Conservation (phyloP, 2,113 vertebrate species). For the Chascanopsetta lugubris region DNA sequence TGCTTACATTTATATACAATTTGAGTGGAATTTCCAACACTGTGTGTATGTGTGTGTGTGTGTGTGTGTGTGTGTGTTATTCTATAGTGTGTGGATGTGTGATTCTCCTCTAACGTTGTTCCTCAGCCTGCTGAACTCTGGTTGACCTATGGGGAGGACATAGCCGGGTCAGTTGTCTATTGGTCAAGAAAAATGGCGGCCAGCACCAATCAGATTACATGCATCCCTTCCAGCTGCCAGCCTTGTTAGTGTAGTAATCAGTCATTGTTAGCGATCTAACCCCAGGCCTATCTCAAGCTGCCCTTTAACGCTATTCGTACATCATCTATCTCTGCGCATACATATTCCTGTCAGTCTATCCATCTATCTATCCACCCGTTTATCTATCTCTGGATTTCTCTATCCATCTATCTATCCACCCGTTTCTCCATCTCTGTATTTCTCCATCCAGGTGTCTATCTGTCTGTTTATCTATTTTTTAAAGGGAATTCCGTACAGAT, state of each 20-base stretch:
- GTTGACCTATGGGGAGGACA: conserved; percentile 76
- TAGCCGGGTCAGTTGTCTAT: conserved; percentile 79
- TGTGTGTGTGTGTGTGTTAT: neutral
- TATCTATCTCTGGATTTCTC: conserved; percentile 18
- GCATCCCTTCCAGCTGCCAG: conserved; percentile 77
- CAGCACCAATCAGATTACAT: conserved; percentile 81
- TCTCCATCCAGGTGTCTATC: conserved; percentile 15
- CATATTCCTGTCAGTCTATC: conserved; percentile 23
- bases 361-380: conserved; percentile 22
- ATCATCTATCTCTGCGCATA: conserved; percentile 18
- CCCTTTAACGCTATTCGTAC: conserved; percentile 66
- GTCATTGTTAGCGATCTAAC: conserved; percentile 77
- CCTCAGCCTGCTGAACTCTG: conserved; percentile 73
- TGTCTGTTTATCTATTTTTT: conserved; percentile 26
- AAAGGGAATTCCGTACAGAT: conserved; percentile 19
- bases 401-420: conserved; percentile 22
- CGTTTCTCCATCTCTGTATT: no score
- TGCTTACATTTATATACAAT: no score
- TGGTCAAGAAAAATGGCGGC: conserved; percentile 80
- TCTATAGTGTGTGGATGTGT: neutral
- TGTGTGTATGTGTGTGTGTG: no score
- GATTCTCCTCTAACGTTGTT: conserved; percentile 7
- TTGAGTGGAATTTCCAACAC: no score
- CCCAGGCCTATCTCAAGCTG: conserved; percentile 63
- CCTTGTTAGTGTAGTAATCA: conserved; percentile 82